Evolutionary conservation across 35 echinoderm and acorn worm genomes (phyloP), one percentile per base, ranked within the genome.

Genomic region (Lytechinus pictus): DNA sequence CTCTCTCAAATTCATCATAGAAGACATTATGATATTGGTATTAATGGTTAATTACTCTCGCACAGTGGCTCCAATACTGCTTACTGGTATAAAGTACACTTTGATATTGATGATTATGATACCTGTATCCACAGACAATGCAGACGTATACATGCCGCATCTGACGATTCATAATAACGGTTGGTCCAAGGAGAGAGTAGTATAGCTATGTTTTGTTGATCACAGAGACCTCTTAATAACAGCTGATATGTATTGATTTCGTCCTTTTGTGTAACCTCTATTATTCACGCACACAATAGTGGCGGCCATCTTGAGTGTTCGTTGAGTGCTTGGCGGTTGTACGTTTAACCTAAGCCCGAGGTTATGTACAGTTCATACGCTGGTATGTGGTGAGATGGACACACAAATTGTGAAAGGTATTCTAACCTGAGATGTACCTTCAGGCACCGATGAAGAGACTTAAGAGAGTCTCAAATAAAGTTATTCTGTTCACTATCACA

Each of bases 291-390:
- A 52, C 88, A 54, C 14, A 90, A 44, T 44, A 44, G 14, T 54
- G 88, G 88, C 88, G 16, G 88, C 88, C 88, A 90, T 90, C 88
- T 90, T 90, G 10, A 90, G 28, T 90, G 88, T n/a, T 79, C 66
- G 66, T 24, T 79, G 66, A 79, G 66, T 79, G 66, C 66, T 79
- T 24, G 12, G 66, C 66, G 66, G 66, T 16, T 79, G 66, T 13
- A 9, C 2, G 56, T 24, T 79, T 16, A 79, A 24, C 66, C 66
- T 24, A 44, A 24, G 66, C 66, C n/a, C 6, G 66, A 8, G 66
- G 66, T 79, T 79, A 79, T 79, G 66, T n/a, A 79, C 66, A 79
- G 66, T 79, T 79, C 61, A 71, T 24, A 21, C 2, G 24, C 6
- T 79, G 66, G 66, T 24, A 79, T 79, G 66, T n/a, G 16, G 66